Evolutionary conservation across 2,888 invertebrate species (phyloP).

Genomic region (Plemyria rubiginata): DNA sequence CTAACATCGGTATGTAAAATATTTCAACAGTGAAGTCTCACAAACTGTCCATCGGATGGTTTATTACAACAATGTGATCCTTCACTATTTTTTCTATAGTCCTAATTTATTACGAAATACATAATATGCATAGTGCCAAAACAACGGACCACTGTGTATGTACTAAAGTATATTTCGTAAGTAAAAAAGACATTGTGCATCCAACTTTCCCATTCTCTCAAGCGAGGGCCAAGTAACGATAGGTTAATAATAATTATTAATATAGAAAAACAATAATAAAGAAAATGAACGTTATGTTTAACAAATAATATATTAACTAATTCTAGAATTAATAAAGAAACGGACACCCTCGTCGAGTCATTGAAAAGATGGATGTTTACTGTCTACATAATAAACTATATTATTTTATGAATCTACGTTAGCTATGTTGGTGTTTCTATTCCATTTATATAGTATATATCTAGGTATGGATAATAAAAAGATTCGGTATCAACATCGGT

Average conservation of each 20-base stretch:
- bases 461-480: constrained; percentile 70
- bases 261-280: constrained; percentile 68
- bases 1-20: constrained; percentile 84
- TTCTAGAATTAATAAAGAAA: constrained; percentile 68
- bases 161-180: constrained; percentile 60
- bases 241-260: constrained; percentile 53
- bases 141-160: constrained; percentile 25
- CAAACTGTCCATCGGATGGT: constrained; percentile 55
- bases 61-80: constrained; percentile 55
- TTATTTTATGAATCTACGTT: constrained; percentile 74
- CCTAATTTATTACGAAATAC: constrained; percentile 62
- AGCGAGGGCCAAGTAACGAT: constrained; percentile 61
- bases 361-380: constrained; percentile 53
- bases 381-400: constrained; percentile 49
- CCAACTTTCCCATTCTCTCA: constrained; percentile 56
- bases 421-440: constrained; percentile 83
- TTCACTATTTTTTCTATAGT: constrained; percentile 54
- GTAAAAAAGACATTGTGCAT: constrained; percentile 48
- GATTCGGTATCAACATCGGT: constrained; percentile 62
- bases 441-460: constrained; percentile 72
- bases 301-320: constrained; percentile 77
- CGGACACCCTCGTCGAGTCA: constrained; percentile 62
- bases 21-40: constrained; percentile 67
- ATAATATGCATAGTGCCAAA: constrained; percentile 37
- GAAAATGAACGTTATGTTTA: constrained; percentile 65